phyloP scores from a whole-genome alignment of 2,888 invertebrate species.

The Rotaria magnacalcarata region DNA sequence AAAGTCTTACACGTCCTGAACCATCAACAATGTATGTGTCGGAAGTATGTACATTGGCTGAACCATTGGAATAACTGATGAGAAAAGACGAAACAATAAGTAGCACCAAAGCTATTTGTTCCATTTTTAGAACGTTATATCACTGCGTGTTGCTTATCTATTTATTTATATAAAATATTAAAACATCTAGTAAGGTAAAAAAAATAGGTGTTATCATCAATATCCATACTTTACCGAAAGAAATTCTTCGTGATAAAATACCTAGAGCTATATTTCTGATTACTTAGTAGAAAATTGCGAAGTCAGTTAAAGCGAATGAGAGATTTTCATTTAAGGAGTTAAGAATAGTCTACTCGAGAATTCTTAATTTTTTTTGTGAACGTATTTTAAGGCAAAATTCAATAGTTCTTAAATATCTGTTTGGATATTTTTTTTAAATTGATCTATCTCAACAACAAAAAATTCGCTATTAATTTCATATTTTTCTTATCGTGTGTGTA shows the following conservation, averaged over 20 bases:
- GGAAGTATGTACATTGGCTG: neutral
- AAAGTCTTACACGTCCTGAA: slow-evolving; percentile 48
- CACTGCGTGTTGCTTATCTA: neutral
- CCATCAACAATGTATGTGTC: slow-evolving; percentile 48
- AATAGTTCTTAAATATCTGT: too few relatives aligned
- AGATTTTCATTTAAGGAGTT: too few relatives aligned
- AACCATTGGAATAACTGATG: neutral
- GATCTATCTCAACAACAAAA: too few relatives aligned
- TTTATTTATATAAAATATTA: neutral
- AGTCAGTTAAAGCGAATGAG: too few relatives aligned
- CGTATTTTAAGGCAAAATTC: too few relatives aligned
- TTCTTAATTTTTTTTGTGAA: too few relatives aligned
- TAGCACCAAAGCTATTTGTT: neutral
- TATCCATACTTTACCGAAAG: neutral
- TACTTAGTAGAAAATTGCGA: too few relatives aligned
- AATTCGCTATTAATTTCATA: neutral
- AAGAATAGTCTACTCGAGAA: too few relatives aligned
- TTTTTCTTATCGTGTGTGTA: neutral
- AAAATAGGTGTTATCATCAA: neutral
- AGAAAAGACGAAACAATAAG: neutral
- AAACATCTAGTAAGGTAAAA: neutral
- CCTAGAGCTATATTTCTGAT: neutral
- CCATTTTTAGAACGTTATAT: neutral
- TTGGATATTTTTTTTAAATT: too few relatives aligned
- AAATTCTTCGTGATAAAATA: neutral